Conservation (phyloP, 2,888 invertebrate species). For the Lithophane leautieri region DNA sequence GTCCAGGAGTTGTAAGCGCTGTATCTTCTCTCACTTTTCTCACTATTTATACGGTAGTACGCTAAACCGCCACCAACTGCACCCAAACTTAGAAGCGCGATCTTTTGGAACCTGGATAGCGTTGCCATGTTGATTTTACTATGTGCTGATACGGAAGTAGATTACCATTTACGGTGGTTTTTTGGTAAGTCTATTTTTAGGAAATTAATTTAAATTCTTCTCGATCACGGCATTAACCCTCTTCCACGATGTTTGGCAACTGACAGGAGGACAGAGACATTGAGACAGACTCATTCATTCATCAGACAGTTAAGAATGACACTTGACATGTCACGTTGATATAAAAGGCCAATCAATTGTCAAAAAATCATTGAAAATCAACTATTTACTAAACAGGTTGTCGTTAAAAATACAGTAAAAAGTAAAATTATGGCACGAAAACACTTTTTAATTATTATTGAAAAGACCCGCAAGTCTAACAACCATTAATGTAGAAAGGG, state of each 20-base stretch:
- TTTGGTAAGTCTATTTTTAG: slow-evolving; percentile 20
- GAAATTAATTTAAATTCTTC: slow-evolving; percentile 24
- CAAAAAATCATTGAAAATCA: too few species aligned
- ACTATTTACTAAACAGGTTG: too few species aligned
- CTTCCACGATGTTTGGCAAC: slow-evolving; percentile 41
- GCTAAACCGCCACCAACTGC: slow-evolving; percentile 92
- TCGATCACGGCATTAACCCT: slow-evolving; percentile 50
- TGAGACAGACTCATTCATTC: too few species aligned
- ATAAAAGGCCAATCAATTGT: too few species aligned
- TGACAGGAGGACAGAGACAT: slow-evolving; percentile 37
- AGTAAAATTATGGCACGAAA: too few species aligned
- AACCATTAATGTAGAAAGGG: too few species aligned
- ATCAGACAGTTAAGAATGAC: accelerated
- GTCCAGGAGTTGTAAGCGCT: slow-evolving; percentile 93
- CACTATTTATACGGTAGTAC: slow-evolving; percentile 89
- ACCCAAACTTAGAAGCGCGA: slow-evolving; percentile 91
- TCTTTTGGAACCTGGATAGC: slow-evolving; percentile 90
- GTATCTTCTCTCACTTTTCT: slow-evolving; percentile 83
- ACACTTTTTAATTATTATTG: too few species aligned
- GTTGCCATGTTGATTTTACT: slow-evolving; percentile 84
- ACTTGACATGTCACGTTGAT: too few species aligned
- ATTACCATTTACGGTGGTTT: slow-evolving; percentile 41
- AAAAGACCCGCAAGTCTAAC: too few species aligned
- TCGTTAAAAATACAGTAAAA: too few species aligned
- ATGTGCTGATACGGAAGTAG: slow-evolving; percentile 18